Evolutionary conservation across 2,113 vertebrate genomes (phyloP).

Genomic region (Larimichthys crocea): DNA sequence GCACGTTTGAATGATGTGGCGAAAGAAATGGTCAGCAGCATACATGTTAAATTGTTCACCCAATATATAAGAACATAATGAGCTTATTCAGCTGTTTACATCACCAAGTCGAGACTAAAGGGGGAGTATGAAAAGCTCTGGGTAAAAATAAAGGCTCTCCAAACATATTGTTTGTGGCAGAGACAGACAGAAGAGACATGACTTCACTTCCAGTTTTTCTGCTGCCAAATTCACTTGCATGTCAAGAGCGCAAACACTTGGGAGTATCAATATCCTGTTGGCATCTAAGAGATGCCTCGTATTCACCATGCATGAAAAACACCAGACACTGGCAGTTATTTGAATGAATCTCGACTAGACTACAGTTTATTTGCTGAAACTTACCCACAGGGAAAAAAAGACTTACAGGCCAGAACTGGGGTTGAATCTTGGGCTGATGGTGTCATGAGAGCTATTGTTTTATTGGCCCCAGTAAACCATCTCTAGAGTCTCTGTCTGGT

Average conservation of each 20-base stretch:
- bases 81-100: not conserved
- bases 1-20: not conserved
- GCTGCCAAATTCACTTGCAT: not conserved
- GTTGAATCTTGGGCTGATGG: not conserved
- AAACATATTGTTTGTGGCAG: not conserved
- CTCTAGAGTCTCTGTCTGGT: not conserved
- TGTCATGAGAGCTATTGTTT: not conserved
- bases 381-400: not conserved
- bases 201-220: not conserved
- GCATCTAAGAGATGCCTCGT: not conserved
- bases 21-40: not conserved
- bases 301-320: not conserved
- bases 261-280: not conserved
- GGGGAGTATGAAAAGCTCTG: not conserved
- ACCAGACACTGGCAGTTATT: not conserved
- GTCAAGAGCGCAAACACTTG: not conserved
- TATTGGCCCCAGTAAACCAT: not conserved
- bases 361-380: not conserved
- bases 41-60: slow-evolving; percentile 2
- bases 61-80: not conserved
- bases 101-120: not conserved
- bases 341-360: not conserved
- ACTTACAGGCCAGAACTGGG: not conserved
- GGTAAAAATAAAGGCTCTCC: not conserved
- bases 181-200: not conserved